A percentile compares a stretch with the other conserved stretches of the same genome.
Evolutionary conservation across 2,888 invertebrate genomes (phyloP).

Genomic region (Myathropa florea): DNA sequence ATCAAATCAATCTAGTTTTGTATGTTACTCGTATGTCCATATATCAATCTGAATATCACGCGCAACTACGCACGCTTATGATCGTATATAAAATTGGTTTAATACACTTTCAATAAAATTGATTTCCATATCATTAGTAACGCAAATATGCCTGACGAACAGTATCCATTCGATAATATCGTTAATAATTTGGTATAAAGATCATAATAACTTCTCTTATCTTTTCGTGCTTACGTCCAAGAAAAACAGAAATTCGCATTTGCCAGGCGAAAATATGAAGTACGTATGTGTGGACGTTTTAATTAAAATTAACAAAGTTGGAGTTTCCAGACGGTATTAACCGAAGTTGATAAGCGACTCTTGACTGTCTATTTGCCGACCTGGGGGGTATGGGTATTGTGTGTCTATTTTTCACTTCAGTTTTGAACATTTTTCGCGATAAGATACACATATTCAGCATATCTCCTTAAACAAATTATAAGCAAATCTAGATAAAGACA

Average conservation of each 20-base stretch:
- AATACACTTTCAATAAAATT: background rate
- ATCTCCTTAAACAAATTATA: background rate
- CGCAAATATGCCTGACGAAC: background rate
- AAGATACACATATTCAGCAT: slow-evolving; percentile 19
- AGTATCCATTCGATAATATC: background rate
- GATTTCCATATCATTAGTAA: background rate
- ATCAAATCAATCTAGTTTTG: too few species aligned
- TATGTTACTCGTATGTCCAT: too few species aligned
- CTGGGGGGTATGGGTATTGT: slow-evolving; percentile 17
- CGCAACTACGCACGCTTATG: too few species aligned
- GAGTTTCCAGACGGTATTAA: slow-evolving; percentile 1
- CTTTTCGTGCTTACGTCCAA: background rate
- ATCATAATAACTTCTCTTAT: background rate
- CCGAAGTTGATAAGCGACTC: background rate
- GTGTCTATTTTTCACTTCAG: background rate
- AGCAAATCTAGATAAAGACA: slow-evolving; percentile 26
- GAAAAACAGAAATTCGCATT: background rate
- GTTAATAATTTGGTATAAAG: background rate
- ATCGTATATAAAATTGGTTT: background rate
- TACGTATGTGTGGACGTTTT: background rate
- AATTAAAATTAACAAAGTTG: slow-evolving; percentile 11
- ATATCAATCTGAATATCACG: too few species aligned
- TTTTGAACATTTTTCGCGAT: slow-evolving; percentile 9
- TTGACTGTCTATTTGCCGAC: background rate
- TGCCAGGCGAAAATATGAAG: too few species aligned